Evolutionary conservation across 1,140 invertebrate species (phyloP).

Genomic region (Pseudobourletiella spinata): DNA sequence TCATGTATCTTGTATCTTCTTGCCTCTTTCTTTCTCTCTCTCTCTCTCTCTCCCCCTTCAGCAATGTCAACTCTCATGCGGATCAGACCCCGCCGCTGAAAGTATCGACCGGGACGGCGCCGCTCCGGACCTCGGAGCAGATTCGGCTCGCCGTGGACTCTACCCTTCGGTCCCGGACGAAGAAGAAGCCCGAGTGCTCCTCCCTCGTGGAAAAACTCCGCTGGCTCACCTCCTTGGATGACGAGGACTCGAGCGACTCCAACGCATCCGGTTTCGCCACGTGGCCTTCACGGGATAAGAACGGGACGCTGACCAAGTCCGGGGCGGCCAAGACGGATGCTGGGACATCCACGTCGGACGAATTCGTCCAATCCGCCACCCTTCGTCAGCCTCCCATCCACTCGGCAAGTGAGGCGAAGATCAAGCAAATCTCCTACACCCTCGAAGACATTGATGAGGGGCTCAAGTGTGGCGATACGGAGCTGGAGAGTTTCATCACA

Average conservation of each 20-base stretch:
- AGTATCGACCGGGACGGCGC: slow-evolving; percentile 27
- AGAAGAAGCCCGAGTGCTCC: slow-evolving; percentile 33
- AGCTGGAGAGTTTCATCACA: slow-evolving; percentile 30
- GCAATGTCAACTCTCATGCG: neutral
- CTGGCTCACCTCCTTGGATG: slow-evolving; percentile 35
- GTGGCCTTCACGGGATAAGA: slow-evolving; percentile 35
- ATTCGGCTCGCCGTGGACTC: slow-evolving; percentile 31
- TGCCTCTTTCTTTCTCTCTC: neutral
- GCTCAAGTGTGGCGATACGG: slow-evolving; percentile 30
- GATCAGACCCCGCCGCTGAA: neutral
- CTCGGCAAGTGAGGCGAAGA: slow-evolving; percentile 31
- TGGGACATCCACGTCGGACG: slow-evolving; percentile 30
- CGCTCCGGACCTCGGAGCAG: slow-evolving; percentile 34
- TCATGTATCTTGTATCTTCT: no score
- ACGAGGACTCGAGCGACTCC: slow-evolving; percentile 22
- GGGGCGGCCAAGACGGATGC: slow-evolving; percentile 28
- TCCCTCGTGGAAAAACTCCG: slow-evolving; percentile 34
- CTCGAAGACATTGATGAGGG: slow-evolving; percentile 36
- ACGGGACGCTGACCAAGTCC: slow-evolving; percentile 11
- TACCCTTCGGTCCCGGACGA: slow-evolving; percentile 25
- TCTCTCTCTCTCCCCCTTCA: neutral
- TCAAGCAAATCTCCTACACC: slow-evolving; percentile 34
- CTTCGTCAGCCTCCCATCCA: slow-evolving; percentile 15
- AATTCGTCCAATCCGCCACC: slow-evolving; percentile 29
- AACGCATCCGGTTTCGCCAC: slow-evolving; percentile 33